These are phyloP conservation scores for Diadema setosum DNA, from an alignment of 35 echinoderm and acorn worm genomes.

Conservation along the genomic window DNA sequence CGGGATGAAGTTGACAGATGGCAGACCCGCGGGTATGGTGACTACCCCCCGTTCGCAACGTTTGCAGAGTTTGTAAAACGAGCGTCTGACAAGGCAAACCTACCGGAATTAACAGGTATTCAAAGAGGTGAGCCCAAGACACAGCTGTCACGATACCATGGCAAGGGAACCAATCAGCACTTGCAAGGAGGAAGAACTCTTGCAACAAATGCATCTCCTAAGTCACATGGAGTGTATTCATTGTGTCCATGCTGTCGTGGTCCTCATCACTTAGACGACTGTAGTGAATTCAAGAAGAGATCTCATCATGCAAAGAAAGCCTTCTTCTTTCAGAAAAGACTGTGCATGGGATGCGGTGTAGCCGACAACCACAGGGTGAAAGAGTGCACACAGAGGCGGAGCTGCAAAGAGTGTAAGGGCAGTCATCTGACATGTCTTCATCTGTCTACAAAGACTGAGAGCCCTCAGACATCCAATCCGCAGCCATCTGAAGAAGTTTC, in stretches of 20 bases:
- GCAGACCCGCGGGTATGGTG: not conserved
- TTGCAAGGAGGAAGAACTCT: not conserved
- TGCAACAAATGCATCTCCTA: not conserved
- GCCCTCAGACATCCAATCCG: too few species aligned
- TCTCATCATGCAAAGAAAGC: not conserved
- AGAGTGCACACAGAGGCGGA: not conserved
- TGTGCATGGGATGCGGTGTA: constrained; percentile 5
- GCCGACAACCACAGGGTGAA: not conserved
- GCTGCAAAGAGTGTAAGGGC: not conserved
- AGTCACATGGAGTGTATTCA: not conserved
- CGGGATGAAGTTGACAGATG: not conserved
- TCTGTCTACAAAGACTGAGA: not conserved
- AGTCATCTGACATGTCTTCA: constrained; percentile 34
- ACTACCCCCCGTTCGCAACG: not conserved
- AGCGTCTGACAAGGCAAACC: not conserved
- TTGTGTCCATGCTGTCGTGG: not conserved
- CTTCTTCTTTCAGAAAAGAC: not conserved
- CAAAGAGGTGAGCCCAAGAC: not conserved
- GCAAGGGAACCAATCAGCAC: not conserved
- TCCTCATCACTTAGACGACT: not conserved
- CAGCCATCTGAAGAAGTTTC: too few species aligned
- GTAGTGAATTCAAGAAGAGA: not conserved
- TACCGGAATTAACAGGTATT: not conserved
- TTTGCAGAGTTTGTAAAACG: not conserved
- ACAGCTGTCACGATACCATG: not conserved